Percentiles rank a stretch among this genome's conserved stretches.
phyloP scores from a whole-genome alignment of 1,140 invertebrate genomes.

The Macrocentrus cingulum region DNA sequence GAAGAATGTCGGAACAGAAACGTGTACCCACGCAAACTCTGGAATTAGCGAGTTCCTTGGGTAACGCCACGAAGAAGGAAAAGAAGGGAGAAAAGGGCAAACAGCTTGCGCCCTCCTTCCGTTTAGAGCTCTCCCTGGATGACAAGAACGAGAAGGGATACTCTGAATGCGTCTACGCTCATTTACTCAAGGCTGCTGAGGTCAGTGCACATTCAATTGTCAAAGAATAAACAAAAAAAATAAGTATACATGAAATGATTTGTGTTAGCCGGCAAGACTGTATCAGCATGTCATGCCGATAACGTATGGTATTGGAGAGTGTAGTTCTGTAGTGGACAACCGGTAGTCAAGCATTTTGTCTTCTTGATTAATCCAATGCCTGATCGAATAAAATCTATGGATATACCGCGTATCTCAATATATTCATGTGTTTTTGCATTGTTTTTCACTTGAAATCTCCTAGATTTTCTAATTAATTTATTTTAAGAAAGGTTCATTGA shows the following conservation, averaged over 20 bases:
- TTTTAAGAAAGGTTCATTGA: no score
- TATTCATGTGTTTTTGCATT: no score
- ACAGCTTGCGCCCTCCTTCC: constrained; percentile 58
- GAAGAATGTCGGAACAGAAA: constrained; percentile 61
- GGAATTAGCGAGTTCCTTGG: constrained; percentile 49
- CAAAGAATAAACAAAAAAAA: not conserved
- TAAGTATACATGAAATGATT: not conserved
- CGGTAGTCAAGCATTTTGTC: not conserved
- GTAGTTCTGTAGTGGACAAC: no score
- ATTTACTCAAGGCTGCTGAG: constrained; percentile 64
- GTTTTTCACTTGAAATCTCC: no score
- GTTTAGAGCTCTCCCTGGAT: constrained; percentile 63
- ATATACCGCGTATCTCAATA: not conserved
- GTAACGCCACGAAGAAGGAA: constrained; percentile 53
- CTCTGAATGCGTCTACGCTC: constrained; percentile 68
- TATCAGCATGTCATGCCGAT: not conserved
- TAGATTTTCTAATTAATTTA: no score
- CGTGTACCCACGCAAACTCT: constrained; percentile 58
- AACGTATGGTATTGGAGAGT: not conserved
- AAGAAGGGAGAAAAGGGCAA: constrained; percentile 57
- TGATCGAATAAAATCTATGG: constrained; percentile 10
- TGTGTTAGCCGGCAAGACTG: not conserved
- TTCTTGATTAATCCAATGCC: not conserved
- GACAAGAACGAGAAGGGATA: constrained; percentile 68
- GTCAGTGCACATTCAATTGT: constrained; percentile 52